A percentile compares a stretch with the other conserved stretches of the same genome.
phyloP scores from a whole-genome alignment of 1,140 invertebrate genomes.

The Microvelia longipes region DNA sequence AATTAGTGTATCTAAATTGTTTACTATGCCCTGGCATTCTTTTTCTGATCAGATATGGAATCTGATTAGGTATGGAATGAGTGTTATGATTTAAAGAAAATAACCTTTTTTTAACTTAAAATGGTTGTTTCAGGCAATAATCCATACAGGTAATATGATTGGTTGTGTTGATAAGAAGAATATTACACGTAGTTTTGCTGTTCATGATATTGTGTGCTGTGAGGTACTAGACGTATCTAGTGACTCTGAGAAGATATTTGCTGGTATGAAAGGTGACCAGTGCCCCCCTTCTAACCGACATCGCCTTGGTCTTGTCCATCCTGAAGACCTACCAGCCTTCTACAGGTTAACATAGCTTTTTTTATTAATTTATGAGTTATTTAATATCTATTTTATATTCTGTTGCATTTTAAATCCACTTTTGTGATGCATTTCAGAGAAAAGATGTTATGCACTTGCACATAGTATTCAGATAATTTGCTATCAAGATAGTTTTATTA shows the following conservation, averaged over 20 bases:
- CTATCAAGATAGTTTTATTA: too few relatives aligned
- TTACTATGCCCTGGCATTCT: too few relatives aligned
- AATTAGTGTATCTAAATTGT: too few relatives aligned
- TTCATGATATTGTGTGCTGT: conserved; percentile 71
- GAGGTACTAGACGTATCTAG: conserved; percentile 73
- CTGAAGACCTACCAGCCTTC: conserved; percentile 56
- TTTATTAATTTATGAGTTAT: neutral
- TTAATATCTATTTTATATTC: neutral
- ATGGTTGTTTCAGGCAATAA: conserved; percentile 48
- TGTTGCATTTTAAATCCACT: too few relatives aligned
- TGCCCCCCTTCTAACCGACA: conserved; percentile 21
- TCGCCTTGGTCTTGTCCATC: conserved; percentile 60
- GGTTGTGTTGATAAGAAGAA: conserved; percentile 66
- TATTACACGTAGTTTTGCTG: conserved; percentile 54
- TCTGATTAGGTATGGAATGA: too few relatives aligned
- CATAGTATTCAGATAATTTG: too few relatives aligned
- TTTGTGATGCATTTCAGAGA: too few relatives aligned
- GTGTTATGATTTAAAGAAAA: too few relatives aligned
- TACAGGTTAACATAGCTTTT: conserved; percentile 56
- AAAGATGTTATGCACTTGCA: too few relatives aligned
- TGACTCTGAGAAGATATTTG: conserved; percentile 70
- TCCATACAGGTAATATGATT: conserved; percentile 50
- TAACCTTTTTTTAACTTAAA: too few relatives aligned
- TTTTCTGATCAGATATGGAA: too few relatives aligned
- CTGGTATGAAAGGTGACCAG: conserved; percentile 64